These are phyloP conservation scores for Tetanocera ferruginea DNA, from an alignment of 2,888 invertebrate genomes.

Conservation along the genomic window DNA sequence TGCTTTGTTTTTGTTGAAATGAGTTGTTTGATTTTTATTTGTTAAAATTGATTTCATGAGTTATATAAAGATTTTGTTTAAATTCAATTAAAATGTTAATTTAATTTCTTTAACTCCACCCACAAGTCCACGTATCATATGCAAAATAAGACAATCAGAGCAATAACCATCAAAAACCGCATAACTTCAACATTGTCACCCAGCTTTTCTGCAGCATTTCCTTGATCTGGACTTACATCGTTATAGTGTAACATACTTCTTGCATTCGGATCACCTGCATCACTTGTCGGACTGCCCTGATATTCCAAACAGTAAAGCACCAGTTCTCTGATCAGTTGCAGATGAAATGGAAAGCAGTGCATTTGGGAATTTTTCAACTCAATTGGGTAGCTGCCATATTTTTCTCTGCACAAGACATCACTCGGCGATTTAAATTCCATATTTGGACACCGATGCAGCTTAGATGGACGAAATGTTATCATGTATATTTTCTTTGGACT, in stretches of 20 bases:
- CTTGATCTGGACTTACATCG: not conserved
- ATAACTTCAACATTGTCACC: too few relatives aligned
- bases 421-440: not conserved
- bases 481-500: not conserved
- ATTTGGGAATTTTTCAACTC: not conserved
- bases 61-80: too few relatives aligned
- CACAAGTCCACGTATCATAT: too few relatives aligned
- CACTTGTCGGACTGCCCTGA: not conserved
- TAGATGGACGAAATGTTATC: not conserved
- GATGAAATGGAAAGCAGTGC: not conserved
- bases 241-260: not conserved
- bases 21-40: too few relatives aligned
- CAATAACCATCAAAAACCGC: too few relatives aligned
- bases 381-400: not conserved
- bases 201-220: too few relatives aligned
- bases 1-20: too few relatives aligned
- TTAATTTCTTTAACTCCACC: too few relatives aligned
- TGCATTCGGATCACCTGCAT: too few relatives aligned
- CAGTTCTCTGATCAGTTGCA: not conserved
- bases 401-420: not conserved
- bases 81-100: too few relatives aligned
- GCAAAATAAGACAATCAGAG: too few relatives aligned
- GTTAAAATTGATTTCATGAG: too few relatives aligned
- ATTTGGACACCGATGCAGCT: not conserved
- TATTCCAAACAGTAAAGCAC: conserved; percentile 2